Percentiles rank a stretch among this genome's conserved stretches.
These are phyloP conservation scores for Saxidomus purpurata DNA, from an alignment of 1,140 invertebrate genomes.

Conservation along the genomic window DNA sequence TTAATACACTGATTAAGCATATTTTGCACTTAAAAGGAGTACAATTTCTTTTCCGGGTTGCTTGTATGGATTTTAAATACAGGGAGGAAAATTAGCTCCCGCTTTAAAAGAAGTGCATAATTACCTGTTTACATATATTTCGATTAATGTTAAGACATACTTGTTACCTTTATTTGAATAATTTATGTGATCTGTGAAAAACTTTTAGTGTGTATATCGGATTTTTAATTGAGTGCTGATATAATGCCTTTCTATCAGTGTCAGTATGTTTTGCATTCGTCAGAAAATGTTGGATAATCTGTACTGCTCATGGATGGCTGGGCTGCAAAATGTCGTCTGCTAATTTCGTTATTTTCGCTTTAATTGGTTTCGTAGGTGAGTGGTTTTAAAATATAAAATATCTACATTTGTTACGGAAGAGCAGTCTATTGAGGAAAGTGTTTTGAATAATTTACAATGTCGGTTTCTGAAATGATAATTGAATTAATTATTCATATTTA, in stretches of 20 bases:
- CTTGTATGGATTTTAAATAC: neutral
- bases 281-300: neutral
- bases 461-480: neutral
- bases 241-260: no score
- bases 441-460: neutral
- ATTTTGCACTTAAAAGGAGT: neutral
- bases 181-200: neutral
- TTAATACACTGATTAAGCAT: neutral
- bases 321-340: neutral
- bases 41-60: neutral
- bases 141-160: neutral
- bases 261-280: no score
- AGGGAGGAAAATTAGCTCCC: neutral
- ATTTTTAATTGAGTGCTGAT: neutral
- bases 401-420: conserved; percentile 3
- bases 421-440: neutral
- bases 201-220: neutral
- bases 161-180: neutral
- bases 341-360: neutral
- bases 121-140: neutral
- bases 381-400: conserved; percentile 23
- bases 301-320: neutral
- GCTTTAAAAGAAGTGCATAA: neutral
- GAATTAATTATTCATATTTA: neutral
- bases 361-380: conserved; percentile 39